Evolutionary conservation across 2,113 vertebrate species (phyloP).

Genomic region (Sturnira hondurensis): DNA sequence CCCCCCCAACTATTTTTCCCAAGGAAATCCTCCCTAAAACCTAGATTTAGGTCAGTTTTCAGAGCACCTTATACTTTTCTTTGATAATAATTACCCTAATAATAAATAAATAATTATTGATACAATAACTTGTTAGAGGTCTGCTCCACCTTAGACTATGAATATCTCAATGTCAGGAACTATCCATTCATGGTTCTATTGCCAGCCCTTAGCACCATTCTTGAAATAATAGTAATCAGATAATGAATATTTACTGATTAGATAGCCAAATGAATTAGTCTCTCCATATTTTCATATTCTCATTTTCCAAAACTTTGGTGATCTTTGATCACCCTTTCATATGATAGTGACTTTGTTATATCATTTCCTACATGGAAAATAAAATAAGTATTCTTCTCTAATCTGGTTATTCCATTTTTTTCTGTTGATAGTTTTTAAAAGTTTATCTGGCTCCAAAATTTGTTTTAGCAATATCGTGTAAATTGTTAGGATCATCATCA

Average conservation of each 20-base stretch:
- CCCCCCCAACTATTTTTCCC: neutral
- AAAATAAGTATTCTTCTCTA: neutral
- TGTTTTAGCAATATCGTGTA: neutral
- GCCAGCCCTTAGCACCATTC: neutral
- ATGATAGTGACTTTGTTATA: neutral
- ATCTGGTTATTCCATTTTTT: neutral
- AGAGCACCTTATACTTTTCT: neutral
- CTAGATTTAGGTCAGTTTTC: neutral
- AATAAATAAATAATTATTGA: neutral
- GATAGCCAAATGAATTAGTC: neutral
- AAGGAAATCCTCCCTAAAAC: neutral
- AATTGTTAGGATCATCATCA: neutral
- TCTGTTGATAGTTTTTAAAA: neutral
- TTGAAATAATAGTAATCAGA: neutral
- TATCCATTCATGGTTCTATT: neutral
- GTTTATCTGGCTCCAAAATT: neutral
- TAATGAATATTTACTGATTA: neutral
- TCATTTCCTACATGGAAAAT: neutral
- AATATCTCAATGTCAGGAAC: neutral
- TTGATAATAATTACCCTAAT: neutral
- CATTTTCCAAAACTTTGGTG: neutral
- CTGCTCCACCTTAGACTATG: neutral
- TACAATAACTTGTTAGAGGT: neutral
- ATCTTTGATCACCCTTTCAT: neutral
- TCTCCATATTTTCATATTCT: neutral